phyloP scores from a whole-genome alignment of 2,797 vertebrate genomes.

The Chiloscyllium punctatum region DNA sequence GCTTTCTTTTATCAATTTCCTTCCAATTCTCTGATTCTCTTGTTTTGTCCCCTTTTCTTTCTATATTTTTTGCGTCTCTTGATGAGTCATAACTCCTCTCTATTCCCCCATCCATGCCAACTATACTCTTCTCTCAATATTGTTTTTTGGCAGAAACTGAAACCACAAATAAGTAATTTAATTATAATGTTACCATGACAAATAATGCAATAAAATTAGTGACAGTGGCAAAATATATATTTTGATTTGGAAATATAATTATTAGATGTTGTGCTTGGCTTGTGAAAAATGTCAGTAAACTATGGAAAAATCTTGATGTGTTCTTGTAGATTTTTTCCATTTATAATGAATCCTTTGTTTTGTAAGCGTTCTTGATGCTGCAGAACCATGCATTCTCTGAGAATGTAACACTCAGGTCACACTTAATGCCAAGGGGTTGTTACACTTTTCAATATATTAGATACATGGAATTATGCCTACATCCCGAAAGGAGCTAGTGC shows the following conservation, averaged over 20 bases:
- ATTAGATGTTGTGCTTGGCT: not conserved
- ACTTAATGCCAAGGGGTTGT: too few species aligned
- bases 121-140: not conserved
- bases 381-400: too few species aligned
- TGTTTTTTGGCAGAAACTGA: not conserved
- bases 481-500: too few species aligned
- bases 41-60: not conserved
- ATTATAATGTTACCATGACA: not conserved
- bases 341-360: too few species aligned
- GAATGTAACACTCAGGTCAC: too few species aligned
- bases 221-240: not conserved
- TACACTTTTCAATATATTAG: too few species aligned
- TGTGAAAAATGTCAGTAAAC: not conserved
- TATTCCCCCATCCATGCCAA: not conserved
- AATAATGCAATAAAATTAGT: not conserved
- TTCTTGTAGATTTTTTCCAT: not conserved
- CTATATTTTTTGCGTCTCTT: not conserved
- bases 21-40: not conserved
- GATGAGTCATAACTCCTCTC: not conserved
- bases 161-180: not conserved
- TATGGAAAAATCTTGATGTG: not conserved
- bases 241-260: not conserved
- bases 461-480: too few species aligned
- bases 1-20: not conserved
- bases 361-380: too few species aligned